These are phyloP conservation scores for Epistrophella euchroma DNA, from an alignment of 2,888 invertebrate genomes.

Conservation along the genomic window DNA sequence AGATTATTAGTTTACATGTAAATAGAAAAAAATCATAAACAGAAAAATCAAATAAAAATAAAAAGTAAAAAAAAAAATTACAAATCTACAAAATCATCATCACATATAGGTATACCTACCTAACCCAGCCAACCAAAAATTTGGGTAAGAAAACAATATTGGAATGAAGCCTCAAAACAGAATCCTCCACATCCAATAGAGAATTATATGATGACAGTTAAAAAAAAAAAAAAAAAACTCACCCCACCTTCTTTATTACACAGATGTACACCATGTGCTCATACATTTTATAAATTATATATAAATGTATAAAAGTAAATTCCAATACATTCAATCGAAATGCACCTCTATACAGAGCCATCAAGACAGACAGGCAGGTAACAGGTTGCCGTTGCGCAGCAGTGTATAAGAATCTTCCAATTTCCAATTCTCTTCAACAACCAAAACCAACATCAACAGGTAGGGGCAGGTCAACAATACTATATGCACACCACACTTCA, in stretches of 20 bases:
- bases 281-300: neutral
- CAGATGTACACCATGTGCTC: conserved; percentile 25
- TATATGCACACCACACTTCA: neutral
- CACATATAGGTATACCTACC: neutral
- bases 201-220: conserved; percentile 31
- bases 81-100: conserved; percentile 19
- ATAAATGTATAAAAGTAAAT: neutral
- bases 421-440: conserved; percentile 4
- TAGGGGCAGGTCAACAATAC: conserved; percentile 58
- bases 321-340: conserved; percentile 29
- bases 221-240: conserved; percentile 22
- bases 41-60: neutral
- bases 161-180: conserved; percentile 44
- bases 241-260: conserved; percentile 47
- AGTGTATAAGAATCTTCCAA: neutral
- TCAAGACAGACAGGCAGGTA: neutral
- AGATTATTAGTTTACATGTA: no score
- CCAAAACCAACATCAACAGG: conserved; percentile 50
- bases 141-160: conserved; percentile 54
- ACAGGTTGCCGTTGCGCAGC: conserved; percentile 52
- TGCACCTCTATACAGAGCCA: neutral
- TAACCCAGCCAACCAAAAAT: conserved; percentile 72
- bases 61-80: neutral
- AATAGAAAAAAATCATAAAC: neutral
- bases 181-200: conserved; percentile 58